Evolutionary conservation across 2,797 vertebrate genomes (phyloP).

Genomic region (Brotula barbata): DNA sequence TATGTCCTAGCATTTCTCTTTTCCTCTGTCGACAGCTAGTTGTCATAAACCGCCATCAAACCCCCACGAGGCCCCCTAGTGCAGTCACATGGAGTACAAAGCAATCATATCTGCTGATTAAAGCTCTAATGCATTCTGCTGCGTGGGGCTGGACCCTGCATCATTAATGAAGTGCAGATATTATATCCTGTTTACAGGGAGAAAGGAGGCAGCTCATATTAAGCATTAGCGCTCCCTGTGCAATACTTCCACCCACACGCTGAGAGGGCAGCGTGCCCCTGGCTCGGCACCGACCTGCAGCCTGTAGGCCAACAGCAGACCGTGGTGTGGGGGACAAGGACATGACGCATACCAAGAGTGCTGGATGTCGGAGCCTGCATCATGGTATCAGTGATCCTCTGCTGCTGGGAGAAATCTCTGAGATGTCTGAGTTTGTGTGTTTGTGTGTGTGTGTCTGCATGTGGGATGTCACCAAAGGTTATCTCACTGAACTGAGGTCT

Average conservation of each 20-base stretch:
- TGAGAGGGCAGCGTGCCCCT: conserved; percentile 54
- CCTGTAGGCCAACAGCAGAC: conserved; percentile 34
- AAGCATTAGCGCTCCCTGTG: conserved; percentile 64
- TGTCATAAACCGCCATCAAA: conserved; percentile 73
- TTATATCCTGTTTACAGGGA: conserved; percentile 79
- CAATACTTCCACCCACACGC: conserved; percentile 61
- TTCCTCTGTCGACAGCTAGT: conserved; percentile 70
- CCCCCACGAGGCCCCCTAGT: conserved; percentile 69
- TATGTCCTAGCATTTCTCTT: conserved; percentile 64
- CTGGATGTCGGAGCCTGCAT: conserved; percentile 23
- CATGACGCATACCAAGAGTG: conserved; percentile 30
- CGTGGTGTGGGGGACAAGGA: conserved; percentile 18
- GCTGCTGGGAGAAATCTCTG: conserved; percentile 14
- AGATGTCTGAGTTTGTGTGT: conserved; percentile 5
- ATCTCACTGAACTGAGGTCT: conserved; percentile 18
- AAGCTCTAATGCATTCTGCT: conserved; percentile 83
- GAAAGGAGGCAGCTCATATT: conserved; percentile 67
- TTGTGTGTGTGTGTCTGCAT: not conserved
- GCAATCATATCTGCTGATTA: conserved; percentile 87
- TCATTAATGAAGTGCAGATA: conserved; percentile 81
- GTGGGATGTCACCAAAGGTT: conserved; percentile 12
- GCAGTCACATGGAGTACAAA: conserved; percentile 80
- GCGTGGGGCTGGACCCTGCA: conserved; percentile 76
- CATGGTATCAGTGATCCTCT: conserved; percentile 34
- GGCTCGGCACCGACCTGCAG: conserved; percentile 57